Base-by-base conservation (phyloP, 2,797 vertebrate genomes). In the Lophotriccus pileatus region DNA sequence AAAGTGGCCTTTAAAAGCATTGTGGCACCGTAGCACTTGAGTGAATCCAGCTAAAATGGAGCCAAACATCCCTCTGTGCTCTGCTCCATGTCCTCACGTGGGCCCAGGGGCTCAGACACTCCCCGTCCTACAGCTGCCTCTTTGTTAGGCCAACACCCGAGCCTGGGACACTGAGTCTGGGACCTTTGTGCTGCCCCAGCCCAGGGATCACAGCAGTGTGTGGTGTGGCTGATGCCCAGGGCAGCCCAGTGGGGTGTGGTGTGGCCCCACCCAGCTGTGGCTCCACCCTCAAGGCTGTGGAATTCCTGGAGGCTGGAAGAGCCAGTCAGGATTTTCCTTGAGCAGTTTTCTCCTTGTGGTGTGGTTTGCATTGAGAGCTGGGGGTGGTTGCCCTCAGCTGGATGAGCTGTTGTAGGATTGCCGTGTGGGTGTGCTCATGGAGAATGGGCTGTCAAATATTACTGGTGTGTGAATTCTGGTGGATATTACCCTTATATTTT, bases 11-110 rank as follows among this genome's bases (percentile, higher is more conserved):
- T 64, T 6, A 17, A 37, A 66, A 30, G 19, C 19, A 8, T 36
- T 14, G 6, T 5, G 52, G 22, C 22, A 24, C 41, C 0, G 0
- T 13, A 63, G 41, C 12, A 3, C 28, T 59, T n/a, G 30, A 47
- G 43, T 32, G 12, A 66, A 49, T 53, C 6, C 70, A n/a, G 25
- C 43, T 39, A 39, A 39, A 39, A 39, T 39, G 37, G 37, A 39
- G 37, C 37, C 37, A 39, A 39, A 39, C 37, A 53, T 53, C 52
- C 52, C 44, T 67, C 47, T 44, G n/a, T 41, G 50, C 27, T 60
- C 64, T 47, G 25, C 8, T 47, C n/a, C 28, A 20, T 2, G 0
- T 36, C 44, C 89, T 55, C 25, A 12, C 17, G 7, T 32, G n/a
- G 21, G 8, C 20, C 59, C 10, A 30, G 23, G 18, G 39, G 2